Percentiles rank a stretch among this genome's conserved stretches.
Conservation (phyloP, 2,113 vertebrate species). For the Thamnophis sirtalis region DNA sequence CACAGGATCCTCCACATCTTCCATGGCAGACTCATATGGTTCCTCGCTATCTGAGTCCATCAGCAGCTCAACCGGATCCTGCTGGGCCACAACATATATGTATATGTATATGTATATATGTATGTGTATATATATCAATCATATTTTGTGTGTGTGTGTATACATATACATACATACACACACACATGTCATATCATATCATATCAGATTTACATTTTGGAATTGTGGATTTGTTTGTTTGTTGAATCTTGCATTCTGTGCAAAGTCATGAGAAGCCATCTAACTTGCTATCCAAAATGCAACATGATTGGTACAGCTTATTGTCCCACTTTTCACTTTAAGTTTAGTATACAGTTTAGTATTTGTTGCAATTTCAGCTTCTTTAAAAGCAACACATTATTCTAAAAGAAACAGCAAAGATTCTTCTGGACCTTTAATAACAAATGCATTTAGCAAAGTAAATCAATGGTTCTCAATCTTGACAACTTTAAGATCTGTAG, state of each 20-base stretch:
- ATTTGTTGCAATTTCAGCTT: background rate
- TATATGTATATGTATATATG: too few relatives aligned
- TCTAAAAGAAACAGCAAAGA: background rate
- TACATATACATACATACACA: too few relatives aligned
- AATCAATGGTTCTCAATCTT: background rate
- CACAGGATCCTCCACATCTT: too few relatives aligned
- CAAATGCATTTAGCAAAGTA: background rate
- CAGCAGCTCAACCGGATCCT: too few relatives aligned
- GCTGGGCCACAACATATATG: too few relatives aligned
- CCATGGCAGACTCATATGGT: too few relatives aligned
- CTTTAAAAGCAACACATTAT: background rate
- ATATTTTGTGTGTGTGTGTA: too few relatives aligned
- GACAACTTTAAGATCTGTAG: background rate
- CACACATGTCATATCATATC: too few relatives aligned
- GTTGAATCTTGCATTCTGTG: background rate
- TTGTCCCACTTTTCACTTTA: background rate
- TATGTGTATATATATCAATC: too few relatives aligned
- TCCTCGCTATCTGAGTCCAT: too few relatives aligned
- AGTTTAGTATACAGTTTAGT: background rate
- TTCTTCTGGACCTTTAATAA: background rate
- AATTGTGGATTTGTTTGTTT: background rate
- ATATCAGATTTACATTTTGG: background rate
- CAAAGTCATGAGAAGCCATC: background rate
- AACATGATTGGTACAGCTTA: background rate
- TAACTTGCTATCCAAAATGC: background rate